A percentile compares a stretch with the other conserved stretches of the same genome.
phyloP scores from a whole-genome alignment of 2,888 invertebrate species.

The Poecilobothrus nobilitatus region DNA sequence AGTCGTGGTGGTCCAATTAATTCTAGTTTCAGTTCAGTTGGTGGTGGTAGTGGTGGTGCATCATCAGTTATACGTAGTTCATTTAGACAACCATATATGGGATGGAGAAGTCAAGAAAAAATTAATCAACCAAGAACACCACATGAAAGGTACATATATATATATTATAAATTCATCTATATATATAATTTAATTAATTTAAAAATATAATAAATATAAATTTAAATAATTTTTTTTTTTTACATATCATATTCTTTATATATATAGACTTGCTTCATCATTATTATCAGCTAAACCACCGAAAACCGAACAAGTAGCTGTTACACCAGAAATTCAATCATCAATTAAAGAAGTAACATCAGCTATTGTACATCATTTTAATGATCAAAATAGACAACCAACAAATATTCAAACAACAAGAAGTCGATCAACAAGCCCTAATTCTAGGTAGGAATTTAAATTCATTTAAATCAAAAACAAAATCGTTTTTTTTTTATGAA shows the following conservation, averaged over 20 bases:
- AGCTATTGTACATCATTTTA: conserved; percentile 85
- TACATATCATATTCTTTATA: neutral
- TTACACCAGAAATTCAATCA: conserved; percentile 62
- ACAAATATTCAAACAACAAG: conserved; percentile 45
- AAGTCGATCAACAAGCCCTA: conserved; percentile 43
- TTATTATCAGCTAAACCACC: conserved; percentile 50
- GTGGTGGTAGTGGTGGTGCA: conserved; percentile 45
- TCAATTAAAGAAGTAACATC: conserved; percentile 89
- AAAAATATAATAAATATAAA: conserved; percentile 9
- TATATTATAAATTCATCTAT: neutral
- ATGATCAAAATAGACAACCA: conserved; percentile 51
- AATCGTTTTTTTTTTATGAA: neutral
- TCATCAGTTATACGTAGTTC: conserved; percentile 45
- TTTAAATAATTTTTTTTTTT: neutral
- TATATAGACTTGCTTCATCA: conserved; percentile 56
- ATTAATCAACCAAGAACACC: conserved; percentile 72
- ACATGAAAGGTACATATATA: conserved; percentile 57
- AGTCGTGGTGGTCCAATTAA: conserved; percentile 49
- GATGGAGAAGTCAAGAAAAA: conserved; percentile 82
- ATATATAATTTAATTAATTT: neutral
- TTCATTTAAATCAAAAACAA: neutral
- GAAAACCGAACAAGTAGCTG: conserved; percentile 31
- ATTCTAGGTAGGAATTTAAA: conserved; percentile 37
- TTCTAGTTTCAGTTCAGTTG: conserved; percentile 50
- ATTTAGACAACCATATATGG: conserved; percentile 79